Percentiles rank a stretch among this genome's conserved stretches.
Conservation (phyloP, 1,140 invertebrate species). For the Drosophila nigrodunni region DNA sequence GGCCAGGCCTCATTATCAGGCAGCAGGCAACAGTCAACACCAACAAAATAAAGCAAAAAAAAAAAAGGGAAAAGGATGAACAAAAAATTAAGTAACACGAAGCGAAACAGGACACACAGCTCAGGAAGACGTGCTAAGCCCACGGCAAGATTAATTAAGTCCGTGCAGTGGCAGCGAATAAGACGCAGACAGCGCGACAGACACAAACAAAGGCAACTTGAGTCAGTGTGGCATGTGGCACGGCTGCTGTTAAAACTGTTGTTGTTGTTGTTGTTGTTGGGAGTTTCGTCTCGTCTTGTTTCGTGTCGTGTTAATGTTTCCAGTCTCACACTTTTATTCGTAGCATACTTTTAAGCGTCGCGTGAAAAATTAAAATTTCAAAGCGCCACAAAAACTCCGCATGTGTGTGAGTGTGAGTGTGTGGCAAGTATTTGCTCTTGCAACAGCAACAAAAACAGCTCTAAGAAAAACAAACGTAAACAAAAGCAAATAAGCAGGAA, state of each 20-base stretch:
- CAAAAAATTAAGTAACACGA: slow-evolving; percentile 33
- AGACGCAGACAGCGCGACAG: slow-evolving; percentile 4
- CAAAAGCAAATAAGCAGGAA: slow-evolving; percentile 74
- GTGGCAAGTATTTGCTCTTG: slow-evolving; percentile 58
- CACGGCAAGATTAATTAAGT: slow-evolving; percentile 79
- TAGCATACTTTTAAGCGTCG: slow-evolving; percentile 70
- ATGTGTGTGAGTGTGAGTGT: slow-evolving; percentile 28
- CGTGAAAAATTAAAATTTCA: slow-evolving; percentile 81
- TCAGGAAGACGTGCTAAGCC: slow-evolving; percentile 71
- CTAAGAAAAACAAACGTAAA: slow-evolving; percentile 57
- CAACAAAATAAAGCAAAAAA: background rate
- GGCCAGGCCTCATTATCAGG: slow-evolving; percentile 38
- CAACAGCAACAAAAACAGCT: slow-evolving; percentile 48
- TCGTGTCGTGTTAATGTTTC: slow-evolving; percentile 33
- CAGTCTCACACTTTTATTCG: slow-evolving; percentile 43
- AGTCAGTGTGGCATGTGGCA: slow-evolving; percentile 27
- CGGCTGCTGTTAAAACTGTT: slow-evolving; percentile 19
- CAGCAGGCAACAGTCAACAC: slow-evolving; percentile 48
- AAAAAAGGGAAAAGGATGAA: slow-evolving; percentile 21
- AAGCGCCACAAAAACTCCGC: slow-evolving; percentile 57
- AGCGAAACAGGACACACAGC: slow-evolving; percentile 51
- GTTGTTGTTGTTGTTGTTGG: background rate
- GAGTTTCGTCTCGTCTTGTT: background rate
- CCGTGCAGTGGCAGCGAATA: slow-evolving; percentile 40
- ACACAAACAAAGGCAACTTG: slow-evolving; percentile 34